Evolutionary conservation across 2,888 invertebrate genomes (phyloP), one percentile per base, ranked within the genome.

Genomic region (Hydropsyche betteni): DNA sequence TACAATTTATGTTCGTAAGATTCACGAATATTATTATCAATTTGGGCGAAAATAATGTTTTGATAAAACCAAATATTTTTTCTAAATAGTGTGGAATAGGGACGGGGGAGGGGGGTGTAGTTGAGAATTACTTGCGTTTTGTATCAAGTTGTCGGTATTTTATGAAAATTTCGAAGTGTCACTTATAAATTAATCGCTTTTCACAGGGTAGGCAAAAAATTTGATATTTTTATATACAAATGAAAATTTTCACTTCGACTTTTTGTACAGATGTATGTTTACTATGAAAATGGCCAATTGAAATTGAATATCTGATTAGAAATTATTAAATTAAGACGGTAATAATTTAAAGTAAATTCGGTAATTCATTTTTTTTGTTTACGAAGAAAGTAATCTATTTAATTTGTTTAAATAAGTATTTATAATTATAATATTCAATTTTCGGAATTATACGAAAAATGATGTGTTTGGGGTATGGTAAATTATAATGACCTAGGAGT

Each of bases 171-270:
- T 34, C 16, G 34, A 64, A 64, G 64, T 64, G 64, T 64, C 64
- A 64, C 53, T 51, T 53, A 70, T 51, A 58, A 58, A 51, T 55
- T 69, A 38, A 69, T 58, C 58, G 72, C 72, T 72, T 72, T 70
- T 58, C 72, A 72, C 72, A 72, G 72, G 72, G 72, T 72, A 72
- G 72, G 70, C 52, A 52, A 16, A 71, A n/a, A 72, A 72, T 72
- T 72, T 58, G 58, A 72, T 72, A 72, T 72, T 72, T 72, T 72
- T 72, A 72, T 72, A 72, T 53, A 36, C 5, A 55, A 55, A 55
- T 1, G 12, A 55, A 55, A 55, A n/a, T 55, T 10, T 14, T 8
- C 12, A 14, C n/a, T 38, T n/a, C 8, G 69, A 64, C 12, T 64
- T 64, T 64, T 64, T 44, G 44, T 44, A 44, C 44, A 55, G 55